Evolutionary conservation across 2,797 vertebrate species (phyloP), one percentile per base, ranked within the genome.

Genomic region (Xenentodon cancila): DNA sequence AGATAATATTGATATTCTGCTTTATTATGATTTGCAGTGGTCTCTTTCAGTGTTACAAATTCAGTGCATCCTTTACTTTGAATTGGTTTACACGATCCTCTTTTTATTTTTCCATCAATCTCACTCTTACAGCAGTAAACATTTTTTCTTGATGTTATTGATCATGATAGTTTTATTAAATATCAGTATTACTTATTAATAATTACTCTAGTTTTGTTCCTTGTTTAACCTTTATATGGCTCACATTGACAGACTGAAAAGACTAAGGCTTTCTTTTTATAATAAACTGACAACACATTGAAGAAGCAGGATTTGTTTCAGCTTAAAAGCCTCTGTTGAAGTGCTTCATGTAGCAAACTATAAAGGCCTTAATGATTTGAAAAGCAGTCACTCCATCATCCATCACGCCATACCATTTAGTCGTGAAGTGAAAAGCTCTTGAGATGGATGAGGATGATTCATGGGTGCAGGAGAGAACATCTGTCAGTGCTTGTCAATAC

Each of bases 291-390:
- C 68, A 68, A 60, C 59, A 42, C 3, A 12, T 40, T 50, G 44
- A 71, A 64, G 57, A 56, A 37, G 50, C 43, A 44, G 44, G 70
- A 80, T 68, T 54, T 16, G 73, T 52, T 8, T 45, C 17, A 67
- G 32, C 45, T 46, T 22, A 67, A 78, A 73, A 69, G 7, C 21
- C 62, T 72, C 42, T 75, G 37, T 72, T 67, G 20, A 66, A 59
- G 57, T 51, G 52, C 78, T 19, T 69, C 73, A 88, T 80, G 88
- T 87, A 88, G 87, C 84, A 84, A 80, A 85, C 61, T 74, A 46
- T 65, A 72, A 85, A 80, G 64, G 75, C 82, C 82, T 86, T 84
- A 77, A 74, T 52, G 64, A 79, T 46, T 37, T 75, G 49, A 80
- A 67, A 85, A 58, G 61, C 71, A 68, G 74, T 66, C 56, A 34